Evolutionary conservation across 1,140 invertebrate species (phyloP), one percentile per base, ranked within the genome.

Genomic region (Tachypleus tridentatus): DNA sequence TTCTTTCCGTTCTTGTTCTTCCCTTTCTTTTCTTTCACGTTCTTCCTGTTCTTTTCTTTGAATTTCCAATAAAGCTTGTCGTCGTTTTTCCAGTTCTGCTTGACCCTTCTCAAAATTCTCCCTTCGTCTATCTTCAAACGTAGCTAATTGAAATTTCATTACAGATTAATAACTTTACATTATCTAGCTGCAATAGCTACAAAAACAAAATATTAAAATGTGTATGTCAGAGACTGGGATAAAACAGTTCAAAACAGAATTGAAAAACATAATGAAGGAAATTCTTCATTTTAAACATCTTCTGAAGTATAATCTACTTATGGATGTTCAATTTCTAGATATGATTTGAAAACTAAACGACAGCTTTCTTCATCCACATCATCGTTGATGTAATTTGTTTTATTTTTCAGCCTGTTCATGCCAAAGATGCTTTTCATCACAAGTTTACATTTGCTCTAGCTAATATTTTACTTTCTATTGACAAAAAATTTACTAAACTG

Each of bases 81-180:
- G 80, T 63, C 96, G 79, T 66, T 91, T 80, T 74, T 99, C 96
- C 58, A 99, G 78, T 79, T 98, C 97, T 0, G 95, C 95, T 76
- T 99, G 93, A 3, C 97, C 97, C 74, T 96, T 93, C 64, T 97
- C 95, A 80, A 93, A 96, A 78, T 98, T 99, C 77, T 98, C 94
- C 77, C 93, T 89, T 47, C 96, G 81, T 76, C 93, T 92, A 76
- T 98, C 96, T 77, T 99, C 96, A 78, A 98, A 98, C 3, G 93
- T 91, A 62, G 86, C 87, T 85, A 74, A 50, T 29, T 29, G 29
- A 29, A 29, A 29, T 29, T 29, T 29, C 29, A 29, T 29, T 29
- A 29, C 29, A 29, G 29, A 29, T 29, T 29, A 29, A 29, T 29
- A 29, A 29, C 29, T 29, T 54, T 66, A 58, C 62, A 63, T 47